Evolutionary conservation across 2,888 invertebrate genomes (phyloP).

Genomic region (Papilio elwesi): DNA sequence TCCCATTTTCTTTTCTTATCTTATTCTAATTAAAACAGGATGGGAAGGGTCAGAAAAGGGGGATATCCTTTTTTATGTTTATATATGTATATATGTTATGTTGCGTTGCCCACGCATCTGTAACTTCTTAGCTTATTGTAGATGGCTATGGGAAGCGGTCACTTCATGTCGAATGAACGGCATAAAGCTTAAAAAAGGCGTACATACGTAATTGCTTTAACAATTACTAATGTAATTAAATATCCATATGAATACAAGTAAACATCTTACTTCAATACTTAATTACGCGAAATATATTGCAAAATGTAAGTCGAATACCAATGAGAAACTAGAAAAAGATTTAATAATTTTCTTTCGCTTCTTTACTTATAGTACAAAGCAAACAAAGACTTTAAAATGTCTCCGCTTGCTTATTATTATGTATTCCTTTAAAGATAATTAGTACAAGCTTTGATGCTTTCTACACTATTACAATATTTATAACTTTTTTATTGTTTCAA

Average conservation of each 20-base stretch:
- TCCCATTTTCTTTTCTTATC: too few relatives aligned
- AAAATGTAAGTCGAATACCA: background rate
- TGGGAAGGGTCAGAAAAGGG: too few relatives aligned
- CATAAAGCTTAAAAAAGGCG: too few relatives aligned
- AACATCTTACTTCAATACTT: background rate
- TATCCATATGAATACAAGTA: background rate
- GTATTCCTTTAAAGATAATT: slow-evolving; percentile 1
- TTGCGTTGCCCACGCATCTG: too few relatives aligned
- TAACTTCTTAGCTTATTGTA: too few relatives aligned
- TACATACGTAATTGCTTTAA: too few relatives aligned
- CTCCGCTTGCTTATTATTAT: background rate
- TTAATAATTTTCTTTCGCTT: slow-evolving; percentile 11
- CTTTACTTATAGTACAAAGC: slow-evolving; percentile 5
- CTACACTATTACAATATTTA: background rate
- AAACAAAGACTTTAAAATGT: slow-evolving; percentile 17
- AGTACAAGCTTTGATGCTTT: slow-evolving; percentile 1
- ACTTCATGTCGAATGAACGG: too few relatives aligned
- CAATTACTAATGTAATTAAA: too few relatives aligned
- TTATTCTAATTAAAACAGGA: too few relatives aligned
- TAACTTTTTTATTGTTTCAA: background rate
- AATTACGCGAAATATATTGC: background rate
- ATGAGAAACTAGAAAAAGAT: background rate
- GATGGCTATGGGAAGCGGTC: too few relatives aligned
- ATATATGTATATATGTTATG: too few relatives aligned
- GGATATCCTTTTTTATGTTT: too few relatives aligned